Evolutionary conservation across 1,140 invertebrate species (phyloP), one percentile per base, ranked within the genome.

Genomic region (Metopolophium dirhodum): DNA sequence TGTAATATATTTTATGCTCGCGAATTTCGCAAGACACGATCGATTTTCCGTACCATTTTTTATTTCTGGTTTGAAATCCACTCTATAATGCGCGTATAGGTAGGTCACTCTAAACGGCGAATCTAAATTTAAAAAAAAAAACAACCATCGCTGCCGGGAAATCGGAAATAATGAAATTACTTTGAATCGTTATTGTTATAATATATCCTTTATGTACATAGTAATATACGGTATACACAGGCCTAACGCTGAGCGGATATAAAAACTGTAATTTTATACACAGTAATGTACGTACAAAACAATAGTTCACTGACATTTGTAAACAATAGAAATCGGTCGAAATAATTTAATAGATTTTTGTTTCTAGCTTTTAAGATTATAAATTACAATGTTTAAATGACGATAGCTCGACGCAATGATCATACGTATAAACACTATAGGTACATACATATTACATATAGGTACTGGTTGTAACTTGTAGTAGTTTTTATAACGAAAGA

Each of bases 341-440:
- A 87, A 86, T n/a, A 47, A 47, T 87, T 49, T 49, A 85, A 85
- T 85, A 45, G 83, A 85, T 85, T 85, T 77, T 85, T 6, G 37
- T 85, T 85, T 85, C 35, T 49, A 49, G 18, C 20, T 85, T 26
- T 77, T 77, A 77, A 26, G 83, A 85, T 14, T 41, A 45, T 85
- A 85, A 85, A 85, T 85, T 85, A 85, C 83, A 85, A 85, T 45
- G 41, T n/a, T 87, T 26, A 47, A 88, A 88, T 7, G 18, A 88
- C 30, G 47, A 87, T 47, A 87, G 37, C 23, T 41, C 23, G 37
- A 37, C 83, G 45, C n/a, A 47, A 87, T 47, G 35, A 87, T 87
- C 11, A n/a, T 87, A 49, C 45, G 41, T 37, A 30, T 22, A 35
- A 45, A 41, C 26, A 14, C 26, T 14, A 30, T 77, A n/a, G 18